Percentiles rank a stretch among this genome's conserved stretches.
Conservation (phyloP, 1,140 invertebrate genomes). For the Anoplophora glabripennis region DNA sequence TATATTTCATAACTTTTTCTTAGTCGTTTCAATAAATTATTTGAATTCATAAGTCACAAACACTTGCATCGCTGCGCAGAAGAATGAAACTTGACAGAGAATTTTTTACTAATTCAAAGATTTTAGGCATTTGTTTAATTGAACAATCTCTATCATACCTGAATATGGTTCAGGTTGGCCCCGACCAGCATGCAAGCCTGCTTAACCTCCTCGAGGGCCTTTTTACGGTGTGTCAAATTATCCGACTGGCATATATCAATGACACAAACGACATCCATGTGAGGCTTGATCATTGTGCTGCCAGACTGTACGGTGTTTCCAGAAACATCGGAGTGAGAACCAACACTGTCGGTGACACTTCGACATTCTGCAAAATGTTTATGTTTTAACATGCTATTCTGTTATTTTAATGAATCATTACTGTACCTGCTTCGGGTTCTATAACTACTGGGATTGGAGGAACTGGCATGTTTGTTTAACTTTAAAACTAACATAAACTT, state of each 20-base stretch:
- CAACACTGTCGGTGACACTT: slow-evolving; percentile 69
- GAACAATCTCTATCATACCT: slow-evolving; percentile 55
- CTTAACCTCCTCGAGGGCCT: slow-evolving; percentile 80
- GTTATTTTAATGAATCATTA: slow-evolving; percentile 34
- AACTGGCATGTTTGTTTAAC: slow-evolving; percentile 33
- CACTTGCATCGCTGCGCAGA: background rate
- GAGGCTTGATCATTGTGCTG: slow-evolving; percentile 52
- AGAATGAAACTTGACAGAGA: background rate
- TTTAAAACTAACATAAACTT: slow-evolving; percentile 24
- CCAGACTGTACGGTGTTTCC: slow-evolving; percentile 59
- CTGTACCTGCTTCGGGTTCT: slow-evolving; percentile 43
- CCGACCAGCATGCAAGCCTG: slow-evolving; percentile 75
- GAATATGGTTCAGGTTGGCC: slow-evolving; percentile 78
- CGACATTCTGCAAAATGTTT: slow-evolving; percentile 51
- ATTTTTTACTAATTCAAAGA: background rate
- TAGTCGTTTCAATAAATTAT: too few relatives aligned
- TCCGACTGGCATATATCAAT: slow-evolving; percentile 72
- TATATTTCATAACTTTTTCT: too few relatives aligned
- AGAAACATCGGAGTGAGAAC: slow-evolving; percentile 68
- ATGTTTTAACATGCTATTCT: slow-evolving; percentile 33
- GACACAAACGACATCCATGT: slow-evolving; percentile 90
- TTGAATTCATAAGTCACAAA: background rate
- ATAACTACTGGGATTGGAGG: slow-evolving; percentile 34
- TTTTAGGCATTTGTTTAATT: background rate
- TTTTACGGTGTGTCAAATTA: slow-evolving; percentile 69